Evolutionary conservation across 2,888 invertebrate species (phyloP), one percentile per base, ranked within the genome.

Genomic region (Lysandra bellargus): DNA sequence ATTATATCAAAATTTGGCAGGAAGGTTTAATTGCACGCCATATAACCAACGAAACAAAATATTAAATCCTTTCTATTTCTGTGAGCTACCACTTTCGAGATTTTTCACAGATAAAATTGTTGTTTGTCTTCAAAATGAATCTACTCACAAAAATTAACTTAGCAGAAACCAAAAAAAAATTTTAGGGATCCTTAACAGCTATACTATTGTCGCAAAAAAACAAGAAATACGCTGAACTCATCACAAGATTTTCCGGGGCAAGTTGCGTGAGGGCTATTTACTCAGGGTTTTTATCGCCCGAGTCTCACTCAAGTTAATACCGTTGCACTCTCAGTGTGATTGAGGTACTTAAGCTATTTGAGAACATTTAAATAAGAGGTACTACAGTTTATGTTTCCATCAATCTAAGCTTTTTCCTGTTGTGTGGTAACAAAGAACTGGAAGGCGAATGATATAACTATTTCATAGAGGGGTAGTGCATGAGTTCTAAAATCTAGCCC

Each of bases 351-450:
- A 69, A 69, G 69, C 33, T 69, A 17, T 37, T 37, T 69, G 33
- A 14, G 37, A 4, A 69, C 69, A 69, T 69, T 69, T 69, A 69
- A 69, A 69, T 69, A 69, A 69, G 33, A 14, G 30, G 33, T 69
- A 12, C 69, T 69, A 33, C 69, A 69, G 69, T 69, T 69, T 69
- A 69, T 69, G 69, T 69, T 69, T 69, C 33, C 69, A 69, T 17
- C 17, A 69, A 69, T 69, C 33, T 17, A 37, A 69, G 33, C 69
- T 33, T 33, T 23, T 69, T 69, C 69, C 69, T 69, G 69, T 33
- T 33, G 4, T 17, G 12, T 37, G 33, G 14, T 69, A 69, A 17
- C 57, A 3, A 57, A 49, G 44, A 44, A 9, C 7, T 0, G 44
- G 44, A 49, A 49, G 49, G 9, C 49, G 49, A 49, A 12, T 49